phyloP scores from a whole-genome alignment of 2,888 invertebrate species.

The Girardia tigrina region DNA sequence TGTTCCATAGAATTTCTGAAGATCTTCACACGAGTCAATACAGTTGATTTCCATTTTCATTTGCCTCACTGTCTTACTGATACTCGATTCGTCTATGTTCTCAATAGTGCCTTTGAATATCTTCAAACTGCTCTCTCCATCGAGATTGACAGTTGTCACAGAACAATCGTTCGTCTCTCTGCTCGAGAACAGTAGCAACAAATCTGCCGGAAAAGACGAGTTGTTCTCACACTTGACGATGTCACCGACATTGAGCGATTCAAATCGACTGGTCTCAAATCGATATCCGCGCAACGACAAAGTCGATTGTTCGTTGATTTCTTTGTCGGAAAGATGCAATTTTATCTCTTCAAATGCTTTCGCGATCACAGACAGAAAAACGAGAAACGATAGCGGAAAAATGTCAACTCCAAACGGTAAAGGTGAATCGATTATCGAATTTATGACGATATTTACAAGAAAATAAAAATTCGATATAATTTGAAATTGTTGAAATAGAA shows the following conservation, averaged over 20 bases:
- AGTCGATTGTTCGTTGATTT: conserved; percentile 40
- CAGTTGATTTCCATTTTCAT: conserved; percentile 59
- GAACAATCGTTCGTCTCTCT: conserved; percentile 61
- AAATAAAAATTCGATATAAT: conserved; percentile 73
- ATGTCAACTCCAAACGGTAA: conserved; percentile 57
- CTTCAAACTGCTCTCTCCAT: conserved; percentile 68
- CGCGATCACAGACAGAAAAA: conserved; percentile 63
- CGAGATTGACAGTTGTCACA: conserved; percentile 69
- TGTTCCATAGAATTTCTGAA: conserved; percentile 59
- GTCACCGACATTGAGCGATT: conserved; percentile 58
- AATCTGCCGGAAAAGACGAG: conserved; percentile 67
- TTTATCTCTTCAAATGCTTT: conserved; percentile 68
- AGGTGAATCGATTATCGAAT: conserved; percentile 57
- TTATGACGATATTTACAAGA: conserved; percentile 61
- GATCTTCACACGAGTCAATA: conserved; percentile 61
- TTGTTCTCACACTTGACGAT: conserved; percentile 61
- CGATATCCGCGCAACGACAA: neutral
- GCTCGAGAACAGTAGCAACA: conserved; percentile 61
- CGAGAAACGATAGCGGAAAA: conserved; percentile 64
- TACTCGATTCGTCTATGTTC: conserved; percentile 44
- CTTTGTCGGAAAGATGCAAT: conserved; percentile 62
- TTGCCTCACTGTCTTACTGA: conserved; percentile 43
- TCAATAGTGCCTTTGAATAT: conserved; percentile 38
- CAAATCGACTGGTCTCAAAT: neutral
- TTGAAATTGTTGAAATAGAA: conserved; percentile 64